Evolutionary conservation across 2,797 vertebrate species (phyloP).

Genomic region (Prionace glauca): DNA sequence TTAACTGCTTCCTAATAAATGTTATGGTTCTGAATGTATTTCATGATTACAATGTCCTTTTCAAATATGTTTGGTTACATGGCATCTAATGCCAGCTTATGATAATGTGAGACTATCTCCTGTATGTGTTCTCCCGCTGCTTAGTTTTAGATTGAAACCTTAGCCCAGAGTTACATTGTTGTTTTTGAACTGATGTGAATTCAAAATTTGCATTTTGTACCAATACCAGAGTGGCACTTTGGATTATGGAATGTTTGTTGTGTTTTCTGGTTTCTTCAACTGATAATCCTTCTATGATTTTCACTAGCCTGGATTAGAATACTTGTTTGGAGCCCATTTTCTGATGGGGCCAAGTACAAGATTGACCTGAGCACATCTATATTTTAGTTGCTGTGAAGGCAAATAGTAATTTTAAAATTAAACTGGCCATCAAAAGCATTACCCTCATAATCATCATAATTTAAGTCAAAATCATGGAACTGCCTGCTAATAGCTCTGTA

Average conservation of each 20-base stretch:
- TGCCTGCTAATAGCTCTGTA: background rate
- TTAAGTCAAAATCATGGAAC: background rate
- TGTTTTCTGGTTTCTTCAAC: background rate
- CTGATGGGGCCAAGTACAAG: background rate
- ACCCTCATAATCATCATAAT: no score
- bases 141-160: background rate
- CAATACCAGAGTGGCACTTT: background rate
- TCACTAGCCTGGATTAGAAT: background rate
- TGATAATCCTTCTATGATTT: background rate
- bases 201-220: background rate
- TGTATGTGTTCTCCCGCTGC: background rate
- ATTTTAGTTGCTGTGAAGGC: background rate
- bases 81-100: background rate
- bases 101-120: background rate
- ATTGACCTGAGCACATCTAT: background rate
- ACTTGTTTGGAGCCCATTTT: background rate
- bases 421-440: background rate
- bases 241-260: background rate
- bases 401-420: slow-evolving; percentile 10
- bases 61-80: background rate
- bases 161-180: background rate
- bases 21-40: background rate
- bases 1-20: background rate
- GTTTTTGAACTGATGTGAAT: background rate
- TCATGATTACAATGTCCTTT: background rate